Conservation (phyloP, 2,113 vertebrate species). For the Cinclus mexicanus region DNA sequence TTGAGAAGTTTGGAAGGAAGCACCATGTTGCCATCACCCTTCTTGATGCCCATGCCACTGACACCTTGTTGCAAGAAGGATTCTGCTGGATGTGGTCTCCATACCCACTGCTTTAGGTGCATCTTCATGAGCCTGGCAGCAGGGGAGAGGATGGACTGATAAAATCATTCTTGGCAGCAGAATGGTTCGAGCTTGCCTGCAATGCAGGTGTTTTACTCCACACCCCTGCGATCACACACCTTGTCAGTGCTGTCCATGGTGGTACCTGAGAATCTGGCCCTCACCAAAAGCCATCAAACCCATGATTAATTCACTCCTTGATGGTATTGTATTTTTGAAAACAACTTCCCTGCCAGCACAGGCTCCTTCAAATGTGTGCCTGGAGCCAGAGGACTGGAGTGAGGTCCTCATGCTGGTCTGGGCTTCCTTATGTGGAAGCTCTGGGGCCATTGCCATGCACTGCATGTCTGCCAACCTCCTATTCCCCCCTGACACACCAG, state of each 20-base stretch:
- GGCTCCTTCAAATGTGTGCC: not conserved
- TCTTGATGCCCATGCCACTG: not conserved
- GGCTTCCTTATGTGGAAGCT: not conserved
- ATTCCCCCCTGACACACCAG: rapidly evolving
- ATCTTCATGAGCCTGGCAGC: not conserved
- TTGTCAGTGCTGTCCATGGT: not conserved
- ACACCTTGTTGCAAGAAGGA: not conserved
- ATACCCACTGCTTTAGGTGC: not conserved
- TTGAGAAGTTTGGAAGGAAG: not conserved
- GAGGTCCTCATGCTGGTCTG: not conserved
- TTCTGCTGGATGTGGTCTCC: not conserved
- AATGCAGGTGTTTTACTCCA: not conserved
- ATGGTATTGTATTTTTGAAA: not conserved
- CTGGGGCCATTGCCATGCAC: not conserved
- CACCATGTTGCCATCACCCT: not conserved
- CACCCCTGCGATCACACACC: not conserved
- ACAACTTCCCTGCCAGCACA: not conserved
- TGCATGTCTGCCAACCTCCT: not conserved
- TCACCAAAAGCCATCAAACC: not conserved
- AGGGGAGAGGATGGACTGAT: not conserved
- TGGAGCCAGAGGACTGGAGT: not conserved
- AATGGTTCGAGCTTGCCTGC: not conserved
- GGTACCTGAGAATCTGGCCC: not conserved
- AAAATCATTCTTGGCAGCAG: not conserved
- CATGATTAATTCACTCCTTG: not conserved